Base-by-base conservation (phyloP, 2,888 invertebrate genomes). In the Glaucopsyche alexis region DNA sequence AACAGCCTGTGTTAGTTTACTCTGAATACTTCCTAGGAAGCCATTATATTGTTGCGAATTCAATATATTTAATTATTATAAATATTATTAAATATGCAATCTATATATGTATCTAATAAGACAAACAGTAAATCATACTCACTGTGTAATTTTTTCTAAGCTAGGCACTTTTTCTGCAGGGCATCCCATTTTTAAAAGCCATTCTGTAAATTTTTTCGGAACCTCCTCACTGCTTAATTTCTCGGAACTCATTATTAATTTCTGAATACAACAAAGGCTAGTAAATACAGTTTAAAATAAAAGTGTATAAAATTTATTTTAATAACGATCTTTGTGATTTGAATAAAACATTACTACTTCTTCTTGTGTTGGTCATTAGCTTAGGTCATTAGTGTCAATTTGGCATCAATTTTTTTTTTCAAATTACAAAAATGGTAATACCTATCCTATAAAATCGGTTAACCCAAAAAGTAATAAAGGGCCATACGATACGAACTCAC, bases 171-270 rank as follows among this genome's bases (percentile, higher is more conserved):
- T 87, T 72, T 90, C 88, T 5, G 85, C 80, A 0, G 91, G 88
- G 77, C 90, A 93, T 72, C 92, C 92, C 89, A 93, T 91, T 0
- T 81, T 78, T 42, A 93, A 78, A 3, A 92, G 81, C 92, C 92
- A 93, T 80, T 91, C 88, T 1, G 82, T 75, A 76, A 92, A 90
- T 74, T 87, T 90, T 60, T 81, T 77, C 2, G 92, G 92, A 50
- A 93, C 88, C 79, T 88, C 87, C 77, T 87, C 86, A 77, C 88
- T 86, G 49, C 85, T 87, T 38, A 92, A 76, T 76, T 89, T 85
- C 50, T 80, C 78, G 47, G 82, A 81, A 78, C 78, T 84, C 88
- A 90, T 82, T 76, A 74, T 79, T 38, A 11, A n/a, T 47, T 55
- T 14, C 8, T n/a, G 1, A 2, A 65, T 40, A 42, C n/a, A 42